These are phyloP conservation scores for Rotaria socialis DNA, from an alignment of 2,888 invertebrate species.

Conservation along the genomic window DNA sequence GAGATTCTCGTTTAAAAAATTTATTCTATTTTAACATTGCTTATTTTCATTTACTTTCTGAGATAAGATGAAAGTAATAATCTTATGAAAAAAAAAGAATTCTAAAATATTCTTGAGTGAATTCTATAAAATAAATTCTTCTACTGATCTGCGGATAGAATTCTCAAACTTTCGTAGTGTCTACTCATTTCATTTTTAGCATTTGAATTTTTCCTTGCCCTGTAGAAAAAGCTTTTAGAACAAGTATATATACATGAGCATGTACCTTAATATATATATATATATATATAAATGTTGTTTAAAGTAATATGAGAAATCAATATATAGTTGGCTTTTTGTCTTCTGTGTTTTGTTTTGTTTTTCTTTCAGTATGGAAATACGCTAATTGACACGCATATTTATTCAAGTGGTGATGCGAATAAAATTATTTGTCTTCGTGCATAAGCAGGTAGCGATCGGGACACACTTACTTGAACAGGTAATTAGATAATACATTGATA, in stretches of 20 bases:
- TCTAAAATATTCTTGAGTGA: no score
- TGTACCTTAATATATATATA: not conserved
- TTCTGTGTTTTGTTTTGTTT: not conserved
- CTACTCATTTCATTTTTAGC: not conserved
- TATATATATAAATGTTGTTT: not conserved
- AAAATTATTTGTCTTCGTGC: constrained; percentile 8
- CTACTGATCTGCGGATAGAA: no score
- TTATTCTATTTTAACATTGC: not conserved
- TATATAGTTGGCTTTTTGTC: not conserved
- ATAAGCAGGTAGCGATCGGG: not conserved
- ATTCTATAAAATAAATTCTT: no score
- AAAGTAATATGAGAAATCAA: not conserved
- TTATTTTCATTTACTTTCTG: no score
- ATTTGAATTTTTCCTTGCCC: not conserved
- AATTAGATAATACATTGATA: not conserved
- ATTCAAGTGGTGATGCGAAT: not conserved
- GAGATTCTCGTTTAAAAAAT: not conserved
- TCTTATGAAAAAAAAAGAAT: no score
- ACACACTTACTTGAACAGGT: not conserved
- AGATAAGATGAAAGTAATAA: not conserved
- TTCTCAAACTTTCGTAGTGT: not conserved
- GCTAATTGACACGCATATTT: not conserved
- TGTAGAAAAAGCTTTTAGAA: not conserved
- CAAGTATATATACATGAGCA: not conserved
- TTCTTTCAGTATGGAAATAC: not conserved